A percentile compares a stretch with the other conserved stretches of the same genome.
Evolutionary conservation across 2,888 invertebrate genomes (phyloP).

Genomic region (Drosophila nr. perissopoda): DNA sequence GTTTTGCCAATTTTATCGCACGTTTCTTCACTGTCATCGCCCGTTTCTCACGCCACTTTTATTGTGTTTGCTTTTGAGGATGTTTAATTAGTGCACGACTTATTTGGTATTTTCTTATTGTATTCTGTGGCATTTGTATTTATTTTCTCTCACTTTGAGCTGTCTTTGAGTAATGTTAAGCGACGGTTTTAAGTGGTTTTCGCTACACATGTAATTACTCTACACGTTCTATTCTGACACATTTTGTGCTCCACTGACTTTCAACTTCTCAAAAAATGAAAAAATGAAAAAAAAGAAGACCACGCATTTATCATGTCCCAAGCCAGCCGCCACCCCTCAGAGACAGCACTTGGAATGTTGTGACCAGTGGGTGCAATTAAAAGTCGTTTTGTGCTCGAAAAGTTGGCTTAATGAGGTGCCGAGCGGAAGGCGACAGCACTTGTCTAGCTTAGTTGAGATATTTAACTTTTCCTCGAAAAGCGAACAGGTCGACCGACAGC

Average conservation of each 20-base stretch:
- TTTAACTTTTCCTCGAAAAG: conserved; percentile 32
- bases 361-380: conserved; percentile 75
- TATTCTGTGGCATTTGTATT: conserved; percentile 12
- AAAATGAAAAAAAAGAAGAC: conserved; percentile 3
- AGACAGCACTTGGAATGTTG: conserved; percentile 4
- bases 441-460: conserved; percentile 55
- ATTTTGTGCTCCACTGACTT: conserved; percentile 55
- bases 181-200: conserved; percentile 58
- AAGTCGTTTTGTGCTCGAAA: conserved; percentile 68
- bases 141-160: conserved; percentile 16
- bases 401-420: conserved; percentile 70
- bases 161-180: conserved; percentile 63
- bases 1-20: conserved; percentile 22
- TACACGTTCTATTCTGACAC: conserved; percentile 30
- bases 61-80: conserved; percentile 6
- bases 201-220: conserved; percentile 54
- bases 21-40: conserved; percentile 23
- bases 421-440: conserved; percentile 64
- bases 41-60: conserved; percentile 26
- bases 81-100: conserved; percentile 67
- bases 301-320: conserved; percentile 64
- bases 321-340: conserved; percentile 18
- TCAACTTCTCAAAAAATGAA: neutral
- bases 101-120: conserved; percentile 20
- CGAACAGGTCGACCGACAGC: neutral